These are phyloP conservation scores for Fopius arisanus DNA, from an alignment of 1,140 invertebrate genomes.

Conservation along the genomic window DNA sequence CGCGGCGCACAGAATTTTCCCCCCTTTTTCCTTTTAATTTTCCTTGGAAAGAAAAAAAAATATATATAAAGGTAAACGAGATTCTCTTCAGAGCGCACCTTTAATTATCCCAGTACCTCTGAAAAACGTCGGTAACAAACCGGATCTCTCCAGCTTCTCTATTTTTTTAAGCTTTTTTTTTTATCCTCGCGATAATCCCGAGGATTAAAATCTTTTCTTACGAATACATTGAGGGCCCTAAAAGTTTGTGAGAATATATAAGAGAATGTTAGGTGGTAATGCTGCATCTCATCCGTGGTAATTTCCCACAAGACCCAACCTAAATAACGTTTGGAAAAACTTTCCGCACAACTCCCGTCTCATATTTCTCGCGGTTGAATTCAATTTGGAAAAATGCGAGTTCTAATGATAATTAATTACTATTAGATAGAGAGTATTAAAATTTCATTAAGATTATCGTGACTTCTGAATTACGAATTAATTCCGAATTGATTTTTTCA, in stretches of 20 bases:
- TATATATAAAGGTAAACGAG: conserved; percentile 2
- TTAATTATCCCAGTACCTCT: conserved; percentile 11
- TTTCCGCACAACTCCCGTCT: neutral
- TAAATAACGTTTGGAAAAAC: neutral
- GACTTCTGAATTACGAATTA: too few relatives aligned
- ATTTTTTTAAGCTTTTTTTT: neutral
- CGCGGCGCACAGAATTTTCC: neutral
- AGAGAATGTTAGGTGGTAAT: neutral
- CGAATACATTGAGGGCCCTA: neutral
- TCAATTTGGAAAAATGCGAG: neutral
- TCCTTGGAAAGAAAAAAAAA: neutral
- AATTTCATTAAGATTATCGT: too few relatives aligned
- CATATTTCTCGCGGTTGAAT: neutral
- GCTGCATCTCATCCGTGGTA: neutral
- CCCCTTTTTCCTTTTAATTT: conserved; percentile 1
- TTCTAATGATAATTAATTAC: neutral
- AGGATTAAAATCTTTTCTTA: neutral
- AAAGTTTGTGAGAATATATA: conserved; percentile 4
- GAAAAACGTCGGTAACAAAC: conserved; percentile 11
- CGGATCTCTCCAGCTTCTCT: neutral
- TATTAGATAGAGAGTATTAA: neutral
- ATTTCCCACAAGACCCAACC: conserved; percentile 2
- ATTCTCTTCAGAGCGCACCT: conserved; percentile 12
- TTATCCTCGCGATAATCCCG: conserved; percentile 3
- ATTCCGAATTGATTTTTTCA: too few relatives aligned